Conservation (phyloP, 2,797 vertebrate genomes). For the Antrozous pallidus region DNA sequence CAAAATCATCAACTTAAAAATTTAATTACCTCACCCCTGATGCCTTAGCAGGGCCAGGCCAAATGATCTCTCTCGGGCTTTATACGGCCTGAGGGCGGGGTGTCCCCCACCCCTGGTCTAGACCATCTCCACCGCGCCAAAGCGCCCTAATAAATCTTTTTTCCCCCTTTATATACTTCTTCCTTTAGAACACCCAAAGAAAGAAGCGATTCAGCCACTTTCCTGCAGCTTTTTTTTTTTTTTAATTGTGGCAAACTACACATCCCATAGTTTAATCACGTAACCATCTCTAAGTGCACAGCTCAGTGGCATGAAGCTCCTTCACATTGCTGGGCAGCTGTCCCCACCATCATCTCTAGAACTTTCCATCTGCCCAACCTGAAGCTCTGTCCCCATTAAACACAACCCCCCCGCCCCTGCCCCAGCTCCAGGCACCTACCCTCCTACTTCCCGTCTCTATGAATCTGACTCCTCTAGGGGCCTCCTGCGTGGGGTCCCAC, state of each 20-base stretch:
- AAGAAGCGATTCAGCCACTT: too few relatives aligned
- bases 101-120: too few relatives aligned
- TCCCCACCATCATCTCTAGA: rapidly evolving
- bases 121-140: rapidly evolving
- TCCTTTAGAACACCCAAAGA: not conserved
- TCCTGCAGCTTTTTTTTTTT: not conserved
- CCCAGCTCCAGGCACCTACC: not conserved
- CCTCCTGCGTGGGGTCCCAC: rapidly evolving
- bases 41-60: too few relatives aligned
- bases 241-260: not conserved
- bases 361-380: not conserved
- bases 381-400: not conserved
- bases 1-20: too few relatives aligned
- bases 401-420: rapidly evolving
- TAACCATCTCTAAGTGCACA: rapidly evolving
- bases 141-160: rapidly evolving
- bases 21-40: too few relatives aligned
- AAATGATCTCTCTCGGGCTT: too few relatives aligned
- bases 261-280: not conserved
- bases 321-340: rapidly evolving
- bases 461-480: not conserved
- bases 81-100: too few relatives aligned
- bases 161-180: not conserved
- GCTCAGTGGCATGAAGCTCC: rapidly evolving
- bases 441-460: rapidly evolving